Evolutionary conservation across 2,888 invertebrate species (phyloP), one percentile per base, ranked within the genome.

Genomic region (Sinhomidia bicolor): DNA sequence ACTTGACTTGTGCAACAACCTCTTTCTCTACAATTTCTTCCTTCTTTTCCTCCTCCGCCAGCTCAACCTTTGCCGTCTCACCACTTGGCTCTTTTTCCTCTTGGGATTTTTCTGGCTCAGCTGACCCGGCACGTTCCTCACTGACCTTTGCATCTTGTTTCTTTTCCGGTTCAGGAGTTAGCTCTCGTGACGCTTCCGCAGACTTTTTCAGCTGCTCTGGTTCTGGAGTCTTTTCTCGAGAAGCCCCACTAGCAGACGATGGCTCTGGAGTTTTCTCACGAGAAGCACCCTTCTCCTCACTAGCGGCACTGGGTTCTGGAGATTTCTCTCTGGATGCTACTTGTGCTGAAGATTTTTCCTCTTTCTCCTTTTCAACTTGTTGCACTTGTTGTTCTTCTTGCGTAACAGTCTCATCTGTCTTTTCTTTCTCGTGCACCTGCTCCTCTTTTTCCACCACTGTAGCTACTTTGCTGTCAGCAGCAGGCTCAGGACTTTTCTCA

Each of bases 151-250:
- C 68, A 12, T 44, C 76, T 44, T 71, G 14, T 41, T 47, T 26
- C 17, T 79, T 57, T 57, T 79, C 78, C 0, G 84, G 76, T 14
- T 83, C 57, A 7, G 83, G 71, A 23, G 68, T 41, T 20, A 32
- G 32, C 44, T 83, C 83, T 57, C 74, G 71, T 74, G 83, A 71
- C 3, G 23, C 71, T 54, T 3, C 57, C 14, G 20, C 41, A 17
- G 47, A 20, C 2, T 57, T 3, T 47, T 44, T 41, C 14, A 1
- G 26, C 17, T 65, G 26, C 17, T 36, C 47, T 29, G 71, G 68
- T 20, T 78, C 85, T n/a, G 86, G 86, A 60, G 80, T 74, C 71
- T 81, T 74, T 54, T 81, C 87, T 57, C 74, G 29, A 3, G 87
- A 74, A 44, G 60, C 51, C 10, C 17, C 62, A 65, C n/a, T 47